Percentiles rank a stretch among this genome's conserved stretches.
Conservation (phyloP, 2,113 vertebrate species). For the Sturnus vulgaris region DNA sequence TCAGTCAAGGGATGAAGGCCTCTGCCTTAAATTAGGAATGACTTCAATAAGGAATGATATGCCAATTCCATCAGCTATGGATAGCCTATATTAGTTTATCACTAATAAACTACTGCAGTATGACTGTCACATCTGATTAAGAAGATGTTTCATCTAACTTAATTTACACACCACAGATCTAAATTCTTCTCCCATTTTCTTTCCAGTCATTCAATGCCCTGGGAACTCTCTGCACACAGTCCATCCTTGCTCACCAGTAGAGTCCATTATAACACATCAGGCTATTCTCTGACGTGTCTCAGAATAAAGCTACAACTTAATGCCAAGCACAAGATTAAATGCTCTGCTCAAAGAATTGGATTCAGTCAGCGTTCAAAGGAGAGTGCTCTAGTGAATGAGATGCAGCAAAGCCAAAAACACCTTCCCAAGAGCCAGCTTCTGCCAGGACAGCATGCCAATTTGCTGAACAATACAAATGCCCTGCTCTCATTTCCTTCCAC, state of each 20-base stretch:
- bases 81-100: not conserved
- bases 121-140: not conserved
- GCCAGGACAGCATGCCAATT: not conserved
- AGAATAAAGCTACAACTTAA: not conserved
- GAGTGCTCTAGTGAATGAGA: slow-evolving; percentile 14
- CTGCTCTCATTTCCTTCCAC: not conserved
- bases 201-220: not conserved
- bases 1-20: not conserved
- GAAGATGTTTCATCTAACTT: not conserved
- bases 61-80: not conserved
- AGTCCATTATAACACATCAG: not conserved
- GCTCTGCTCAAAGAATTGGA: not conserved
- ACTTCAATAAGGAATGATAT: not conserved
- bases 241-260: not conserved
- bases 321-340: not conserved
- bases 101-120: not conserved
- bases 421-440: not conserved
- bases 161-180: not conserved
- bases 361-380: not conserved
- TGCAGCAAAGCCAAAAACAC: not conserved
- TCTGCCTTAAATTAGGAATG: not conserved
- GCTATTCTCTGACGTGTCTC: not conserved
- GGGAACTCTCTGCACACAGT: not conserved
- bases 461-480: not conserved
- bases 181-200: not conserved